phyloP scores from a whole-genome alignment of 2,113 vertebrate species.

The Microcebus griseorufus region DNA sequence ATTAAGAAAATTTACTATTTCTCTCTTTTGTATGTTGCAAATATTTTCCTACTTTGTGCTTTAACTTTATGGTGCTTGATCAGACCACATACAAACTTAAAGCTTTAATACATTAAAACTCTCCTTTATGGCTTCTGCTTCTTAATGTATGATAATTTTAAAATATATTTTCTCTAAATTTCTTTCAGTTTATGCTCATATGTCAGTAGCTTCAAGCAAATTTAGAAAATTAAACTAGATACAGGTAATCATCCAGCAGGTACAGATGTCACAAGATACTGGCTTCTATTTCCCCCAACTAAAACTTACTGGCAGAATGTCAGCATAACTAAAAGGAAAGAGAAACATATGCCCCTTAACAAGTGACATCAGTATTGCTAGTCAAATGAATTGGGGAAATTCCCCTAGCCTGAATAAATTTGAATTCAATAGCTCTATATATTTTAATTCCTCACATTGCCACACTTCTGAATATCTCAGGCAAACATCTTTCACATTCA shows the following conservation, averaged over 20 bases:
- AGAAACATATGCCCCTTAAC: background rate
- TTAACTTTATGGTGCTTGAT: background rate
- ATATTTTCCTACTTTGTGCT: background rate
- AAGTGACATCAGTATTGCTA: background rate
- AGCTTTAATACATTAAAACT: background rate
- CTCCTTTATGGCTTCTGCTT: background rate
- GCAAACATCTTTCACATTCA: background rate
- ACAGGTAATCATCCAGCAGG: background rate
- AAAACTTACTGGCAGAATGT: background rate
- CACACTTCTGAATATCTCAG: background rate
- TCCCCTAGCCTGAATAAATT: background rate
- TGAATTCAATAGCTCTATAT: background rate
- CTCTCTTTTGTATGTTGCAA: background rate
- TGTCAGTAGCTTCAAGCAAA: constrained; percentile 3
- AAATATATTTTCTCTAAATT: background rate
- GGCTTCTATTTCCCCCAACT: background rate
- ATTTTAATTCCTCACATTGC: background rate
- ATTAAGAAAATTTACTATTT: background rate
- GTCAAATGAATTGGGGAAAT: background rate
- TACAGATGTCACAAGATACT: background rate
- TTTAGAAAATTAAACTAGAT: constrained; percentile 46
- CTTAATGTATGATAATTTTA: background rate
- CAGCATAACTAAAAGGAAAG: background rate
- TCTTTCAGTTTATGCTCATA: background rate
- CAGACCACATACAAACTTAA: background rate